These are phyloP conservation scores for Burhinus bistriatus DNA, from an alignment of 2,113 vertebrate species.

Conservation along the genomic window DNA sequence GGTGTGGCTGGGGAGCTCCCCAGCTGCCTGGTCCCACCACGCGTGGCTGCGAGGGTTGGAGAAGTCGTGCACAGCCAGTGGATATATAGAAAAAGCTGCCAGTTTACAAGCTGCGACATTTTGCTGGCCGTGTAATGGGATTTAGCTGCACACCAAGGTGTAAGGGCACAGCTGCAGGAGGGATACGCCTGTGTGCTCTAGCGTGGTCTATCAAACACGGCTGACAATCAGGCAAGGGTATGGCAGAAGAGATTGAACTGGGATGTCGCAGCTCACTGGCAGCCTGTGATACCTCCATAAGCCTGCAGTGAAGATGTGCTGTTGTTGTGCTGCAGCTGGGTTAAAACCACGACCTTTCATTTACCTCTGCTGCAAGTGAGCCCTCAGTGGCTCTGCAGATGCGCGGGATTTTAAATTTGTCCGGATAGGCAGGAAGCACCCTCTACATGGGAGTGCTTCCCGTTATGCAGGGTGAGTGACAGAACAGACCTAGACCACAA, in stretches of 20 bases:
- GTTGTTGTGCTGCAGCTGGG: neutral
- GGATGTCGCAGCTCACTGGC: neutral
- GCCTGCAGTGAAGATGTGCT: neutral
- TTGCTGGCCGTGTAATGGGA: neutral
- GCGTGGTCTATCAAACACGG: accelerated
- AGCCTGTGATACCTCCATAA: neutral
- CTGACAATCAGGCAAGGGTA: neutral
- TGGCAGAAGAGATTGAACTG: neutral
- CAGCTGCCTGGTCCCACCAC: accelerated
- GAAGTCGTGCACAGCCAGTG: neutral
- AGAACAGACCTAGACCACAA: neutral
- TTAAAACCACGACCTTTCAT: neutral
- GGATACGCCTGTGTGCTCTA: neutral
- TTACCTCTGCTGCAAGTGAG: neutral
- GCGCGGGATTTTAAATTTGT: neutral
- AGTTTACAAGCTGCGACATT: neutral
- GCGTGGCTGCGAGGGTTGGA: accelerated
- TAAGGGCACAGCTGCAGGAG: neutral
- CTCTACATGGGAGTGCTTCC: neutral
- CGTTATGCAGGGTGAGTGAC: neutral
- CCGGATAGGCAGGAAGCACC: neutral
- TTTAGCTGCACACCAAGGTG: neutral
- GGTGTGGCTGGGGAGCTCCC: neutral
- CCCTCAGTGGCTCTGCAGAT: neutral
- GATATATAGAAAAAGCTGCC: neutral